These are phyloP conservation scores for Hycleus cichorii DNA, from an alignment of 1,140 invertebrate species.

Conservation along the genomic window DNA sequence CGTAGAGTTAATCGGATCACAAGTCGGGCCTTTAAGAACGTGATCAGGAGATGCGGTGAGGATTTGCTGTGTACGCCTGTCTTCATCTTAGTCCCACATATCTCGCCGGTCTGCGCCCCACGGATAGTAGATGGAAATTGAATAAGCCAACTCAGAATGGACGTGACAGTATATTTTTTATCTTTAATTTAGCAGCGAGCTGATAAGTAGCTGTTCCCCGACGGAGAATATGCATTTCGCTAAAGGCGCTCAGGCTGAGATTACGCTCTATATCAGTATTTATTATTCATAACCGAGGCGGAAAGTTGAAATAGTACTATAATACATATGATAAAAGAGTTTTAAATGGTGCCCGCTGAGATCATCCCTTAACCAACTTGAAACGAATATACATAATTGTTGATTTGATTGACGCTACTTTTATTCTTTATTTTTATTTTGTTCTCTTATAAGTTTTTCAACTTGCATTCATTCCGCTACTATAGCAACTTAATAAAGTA, in stretches of 20 bases:
- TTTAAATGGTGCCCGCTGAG: constrained; percentile 34
- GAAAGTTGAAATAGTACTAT: constrained; percentile 38
- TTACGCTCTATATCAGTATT: constrained; percentile 40
- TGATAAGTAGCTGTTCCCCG: constrained; percentile 36
- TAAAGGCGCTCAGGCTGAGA: constrained; percentile 30
- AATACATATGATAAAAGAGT: constrained; percentile 36
- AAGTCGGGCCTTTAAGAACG: constrained; percentile 35
- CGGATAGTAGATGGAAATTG: constrained; percentile 35
- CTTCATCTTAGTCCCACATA: constrained; percentile 30
- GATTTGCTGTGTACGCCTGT: constrained; percentile 35
- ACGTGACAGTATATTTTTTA: constrained; percentile 42
- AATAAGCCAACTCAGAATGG: constrained; percentile 38
- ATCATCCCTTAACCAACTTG: constrained; percentile 28
- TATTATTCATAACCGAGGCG: constrained; percentile 39
- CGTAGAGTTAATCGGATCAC: constrained; percentile 39
- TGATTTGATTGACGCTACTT: constrained; percentile 1
- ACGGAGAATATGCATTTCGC: constrained; percentile 34
- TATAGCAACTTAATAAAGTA: constrained; percentile 26
- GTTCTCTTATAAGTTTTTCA: neutral
- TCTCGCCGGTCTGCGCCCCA: constrained; percentile 17
- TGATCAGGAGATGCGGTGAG: constrained; percentile 35
- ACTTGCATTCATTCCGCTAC: constrained; percentile 14
- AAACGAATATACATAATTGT: constrained; percentile 17
- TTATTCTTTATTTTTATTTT: neutral
- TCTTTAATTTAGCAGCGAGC: constrained; percentile 41